phyloP scores from a whole-genome alignment of 2,113 vertebrate genomes.

The Morone saxatilis region DNA sequence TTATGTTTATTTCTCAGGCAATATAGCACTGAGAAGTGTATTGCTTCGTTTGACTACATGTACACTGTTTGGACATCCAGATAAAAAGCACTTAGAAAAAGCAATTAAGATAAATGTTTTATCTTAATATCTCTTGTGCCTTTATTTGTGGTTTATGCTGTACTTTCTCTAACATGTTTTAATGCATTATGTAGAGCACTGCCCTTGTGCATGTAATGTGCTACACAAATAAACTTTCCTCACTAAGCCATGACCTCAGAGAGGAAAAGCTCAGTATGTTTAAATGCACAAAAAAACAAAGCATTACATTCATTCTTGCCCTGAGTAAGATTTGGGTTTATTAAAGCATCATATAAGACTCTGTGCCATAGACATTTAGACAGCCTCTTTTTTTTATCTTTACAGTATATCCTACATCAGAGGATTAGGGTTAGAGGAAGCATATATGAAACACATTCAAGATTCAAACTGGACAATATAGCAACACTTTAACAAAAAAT shows the following conservation, averaged over 20 bases:
- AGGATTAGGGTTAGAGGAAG: background rate
- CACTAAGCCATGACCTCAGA: background rate
- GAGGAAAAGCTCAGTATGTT: background rate
- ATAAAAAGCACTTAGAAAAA: no score
- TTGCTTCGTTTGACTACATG: no score
- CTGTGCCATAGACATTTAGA: slow-evolving; percentile 3
- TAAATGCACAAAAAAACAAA: background rate
- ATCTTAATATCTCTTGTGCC: background rate
- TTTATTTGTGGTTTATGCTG: background rate
- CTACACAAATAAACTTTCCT: background rate
- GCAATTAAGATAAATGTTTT: no score
- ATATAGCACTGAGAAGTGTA: no score
- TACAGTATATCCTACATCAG: background rate
- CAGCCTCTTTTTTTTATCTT: background rate
- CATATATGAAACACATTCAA: background rate
- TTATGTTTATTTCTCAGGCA: no score
- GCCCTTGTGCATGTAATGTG: background rate
- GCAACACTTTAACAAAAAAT: slow-evolving; percentile 8
- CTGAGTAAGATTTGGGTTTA: slow-evolving; percentile 19
- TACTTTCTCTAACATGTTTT: background rate
- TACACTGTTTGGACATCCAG: no score
- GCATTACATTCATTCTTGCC: background rate
- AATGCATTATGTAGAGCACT: background rate
- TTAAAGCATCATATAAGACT: slow-evolving; percentile 12
- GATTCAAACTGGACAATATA: slow-evolving; percentile 5